phyloP scores from a whole-genome alignment of 2,888 invertebrate species.

The Machimus atricapillus region DNA sequence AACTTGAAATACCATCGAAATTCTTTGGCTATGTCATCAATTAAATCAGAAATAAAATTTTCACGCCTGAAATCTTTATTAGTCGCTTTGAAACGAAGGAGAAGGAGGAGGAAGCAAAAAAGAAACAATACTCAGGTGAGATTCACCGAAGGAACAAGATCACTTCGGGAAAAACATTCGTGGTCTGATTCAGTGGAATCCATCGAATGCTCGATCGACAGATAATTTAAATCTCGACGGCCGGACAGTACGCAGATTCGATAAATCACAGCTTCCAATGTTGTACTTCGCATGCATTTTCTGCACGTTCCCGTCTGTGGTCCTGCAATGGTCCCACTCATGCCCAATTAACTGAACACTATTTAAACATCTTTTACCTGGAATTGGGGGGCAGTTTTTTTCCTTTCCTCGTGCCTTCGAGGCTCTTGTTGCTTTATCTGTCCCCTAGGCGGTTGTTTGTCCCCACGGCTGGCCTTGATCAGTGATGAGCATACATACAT shows the following conservation, averaged over 20 bases:
- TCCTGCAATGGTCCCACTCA: slow-evolving; percentile 17
- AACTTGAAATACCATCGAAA: slow-evolving; percentile 56
- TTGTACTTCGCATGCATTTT: slow-evolving; percentile 13
- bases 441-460: slow-evolving; percentile 12
- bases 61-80: slow-evolving; percentile 63
- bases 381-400: slow-evolving; percentile 37
- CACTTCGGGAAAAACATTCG: slow-evolving; percentile 5
- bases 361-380: slow-evolving; percentile 48
- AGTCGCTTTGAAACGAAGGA: slow-evolving; percentile 48
- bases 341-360: slow-evolving; percentile 48
- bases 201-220: slow-evolving; percentile 41
- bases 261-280: slow-evolving; percentile 46
- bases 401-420: neutral
- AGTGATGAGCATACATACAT: slow-evolving; percentile 20
- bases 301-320: neutral
- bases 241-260: slow-evolving; percentile 43
- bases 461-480: slow-evolving; percentile 27
- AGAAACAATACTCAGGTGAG: slow-evolving; percentile 15
- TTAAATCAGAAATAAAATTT: slow-evolving; percentile 57
- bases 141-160: slow-evolving; percentile 35
- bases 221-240: slow-evolving; percentile 39
- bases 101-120: neutral
- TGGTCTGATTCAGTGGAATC: slow-evolving; percentile 40
- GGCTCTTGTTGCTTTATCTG: slow-evolving; percentile 10
- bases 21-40: slow-evolving; percentile 62